phyloP scores from a whole-genome alignment of 1,140 invertebrate species.

The Bombus waltoni region DNA sequence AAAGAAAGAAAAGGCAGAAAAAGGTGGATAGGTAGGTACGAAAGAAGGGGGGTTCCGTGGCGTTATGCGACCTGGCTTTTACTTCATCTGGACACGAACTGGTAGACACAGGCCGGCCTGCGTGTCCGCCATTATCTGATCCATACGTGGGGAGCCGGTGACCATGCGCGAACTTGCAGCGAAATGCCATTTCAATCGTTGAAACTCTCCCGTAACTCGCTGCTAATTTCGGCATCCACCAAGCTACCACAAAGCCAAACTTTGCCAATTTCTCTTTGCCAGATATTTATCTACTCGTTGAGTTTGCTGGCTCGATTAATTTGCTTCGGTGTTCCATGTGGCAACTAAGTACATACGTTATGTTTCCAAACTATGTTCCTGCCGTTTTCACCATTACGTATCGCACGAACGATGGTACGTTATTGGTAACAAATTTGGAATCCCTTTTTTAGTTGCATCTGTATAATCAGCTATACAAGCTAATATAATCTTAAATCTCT shows the following conservation, averaged over 20 bases:
- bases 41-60: constrained; percentile 14
- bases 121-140: constrained; percentile 69
- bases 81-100: constrained; percentile 61
- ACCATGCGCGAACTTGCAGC: constrained; percentile 36
- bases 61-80: constrained; percentile 58
- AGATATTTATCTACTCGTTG: constrained; percentile 5
- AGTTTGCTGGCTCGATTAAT: background rate
- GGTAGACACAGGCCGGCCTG: constrained; percentile 51
- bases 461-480: too few species aligned
- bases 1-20: constrained; percentile 1
- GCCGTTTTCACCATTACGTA: background rate
- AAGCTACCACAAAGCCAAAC: background rate
- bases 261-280: background rate
- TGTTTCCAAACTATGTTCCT: too few species aligned
- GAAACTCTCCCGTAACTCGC: constrained; percentile 1
- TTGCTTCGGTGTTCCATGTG: background rate
- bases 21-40: background rate
- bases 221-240: background rate
- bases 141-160: constrained; percentile 45
- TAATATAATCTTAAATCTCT: too few species aligned
- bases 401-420: too few species aligned
- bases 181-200: constrained; percentile 37
- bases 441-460: too few species aligned
- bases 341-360: too few species aligned
- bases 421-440: background rate